Evolutionary conservation across 2,888 invertebrate genomes (phyloP).

Genomic region (Morinoia aosen): DNA sequence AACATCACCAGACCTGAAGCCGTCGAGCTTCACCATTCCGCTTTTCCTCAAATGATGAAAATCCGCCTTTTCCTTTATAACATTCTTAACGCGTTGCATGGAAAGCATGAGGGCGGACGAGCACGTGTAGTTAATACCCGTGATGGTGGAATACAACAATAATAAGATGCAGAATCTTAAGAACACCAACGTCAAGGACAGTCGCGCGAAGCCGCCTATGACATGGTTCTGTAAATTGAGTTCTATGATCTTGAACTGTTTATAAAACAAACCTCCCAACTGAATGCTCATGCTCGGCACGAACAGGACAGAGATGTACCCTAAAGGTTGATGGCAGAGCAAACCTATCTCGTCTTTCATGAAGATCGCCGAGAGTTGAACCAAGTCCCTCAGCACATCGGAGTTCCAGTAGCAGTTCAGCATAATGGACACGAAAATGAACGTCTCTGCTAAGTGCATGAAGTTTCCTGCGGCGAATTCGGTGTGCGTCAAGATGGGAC

Average conservation of each 20-base stretch:
- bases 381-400: not conserved
- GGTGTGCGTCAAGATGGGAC: not conserved
- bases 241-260: not conserved
- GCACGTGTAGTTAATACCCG: not conserved
- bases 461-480: not conserved
- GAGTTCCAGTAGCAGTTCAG: not conserved
- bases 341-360: not conserved
- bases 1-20: not conserved
- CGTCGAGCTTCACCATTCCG: not conserved
- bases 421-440: not conserved
- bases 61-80: not conserved
- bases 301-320: not conserved
- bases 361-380: not conserved
- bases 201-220: not conserved
- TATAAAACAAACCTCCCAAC: not conserved
- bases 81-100: not conserved
- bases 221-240: not conserved
- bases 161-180: not conserved
- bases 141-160: not conserved
- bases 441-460: not conserved
- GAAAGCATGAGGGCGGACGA: not conserved
- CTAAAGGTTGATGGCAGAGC: not conserved
- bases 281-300: not conserved
- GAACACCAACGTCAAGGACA: not conserved
- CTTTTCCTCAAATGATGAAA: not conserved